Conservation (phyloP, 2,888 invertebrate species). For the Mechanitis mazaeus region DNA sequence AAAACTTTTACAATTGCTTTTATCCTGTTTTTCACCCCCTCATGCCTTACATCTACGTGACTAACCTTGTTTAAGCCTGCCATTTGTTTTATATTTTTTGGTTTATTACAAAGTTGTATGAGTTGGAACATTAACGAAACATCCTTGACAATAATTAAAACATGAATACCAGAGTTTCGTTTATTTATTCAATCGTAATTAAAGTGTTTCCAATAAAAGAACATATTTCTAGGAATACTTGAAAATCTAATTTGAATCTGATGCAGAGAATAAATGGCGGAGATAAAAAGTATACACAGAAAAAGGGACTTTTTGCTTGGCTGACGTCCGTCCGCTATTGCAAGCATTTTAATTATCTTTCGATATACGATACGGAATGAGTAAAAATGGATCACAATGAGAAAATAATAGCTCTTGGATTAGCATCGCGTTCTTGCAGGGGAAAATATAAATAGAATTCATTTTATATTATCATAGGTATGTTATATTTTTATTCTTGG, state of each 20-base stretch:
- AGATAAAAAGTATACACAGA: conserved; percentile 27
- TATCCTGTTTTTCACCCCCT: conserved; percentile 40
- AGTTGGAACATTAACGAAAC: not conserved
- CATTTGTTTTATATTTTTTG: conserved; percentile 19
- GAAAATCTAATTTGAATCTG: conserved; percentile 27
- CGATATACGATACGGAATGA: conserved; percentile 48
- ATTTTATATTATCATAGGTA: conserved; percentile 23
- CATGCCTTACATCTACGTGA: conserved; percentile 11
- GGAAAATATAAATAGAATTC: conserved; percentile 32
- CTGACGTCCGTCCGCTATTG: conserved; percentile 36
- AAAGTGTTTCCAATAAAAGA: conserved; percentile 1
- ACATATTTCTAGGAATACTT: conserved; percentile 9
- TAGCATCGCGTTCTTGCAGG: conserved; percentile 40
- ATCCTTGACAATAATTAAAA: not conserved
- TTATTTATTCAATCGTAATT: not conserved
- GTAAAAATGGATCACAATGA: conserved; percentile 51
- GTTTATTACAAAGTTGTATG: too few relatives aligned
- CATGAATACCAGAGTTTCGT: not conserved
- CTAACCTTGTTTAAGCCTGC: conserved; percentile 10
- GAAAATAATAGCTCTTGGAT: conserved; percentile 53
- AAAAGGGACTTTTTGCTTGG: conserved; percentile 19
- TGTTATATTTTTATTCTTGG: conserved; percentile 7
- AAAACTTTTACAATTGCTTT: conserved; percentile 66
- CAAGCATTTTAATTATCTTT: conserved; percentile 61
- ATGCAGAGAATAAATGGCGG: conserved; percentile 23